Evolutionary conservation across 2,888 invertebrate species (phyloP).

Genomic region (Papilio gigon): DNA sequence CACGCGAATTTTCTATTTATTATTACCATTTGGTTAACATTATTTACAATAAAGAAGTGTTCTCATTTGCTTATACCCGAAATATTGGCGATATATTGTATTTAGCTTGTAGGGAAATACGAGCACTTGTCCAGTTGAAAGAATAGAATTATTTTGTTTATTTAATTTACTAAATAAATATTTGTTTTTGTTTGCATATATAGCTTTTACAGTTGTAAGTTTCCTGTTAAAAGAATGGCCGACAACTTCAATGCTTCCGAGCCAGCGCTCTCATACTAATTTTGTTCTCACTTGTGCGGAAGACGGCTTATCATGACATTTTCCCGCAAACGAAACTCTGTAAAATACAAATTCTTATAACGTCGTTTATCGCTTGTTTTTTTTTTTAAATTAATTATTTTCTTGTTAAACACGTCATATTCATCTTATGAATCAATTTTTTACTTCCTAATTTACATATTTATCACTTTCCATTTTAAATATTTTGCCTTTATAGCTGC

Average conservation of each 20-base stretch:
- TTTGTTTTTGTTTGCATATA: not conserved
- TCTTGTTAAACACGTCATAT: no score
- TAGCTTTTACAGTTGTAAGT: slow-evolving; percentile 1
- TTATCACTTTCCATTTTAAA: not conserved
- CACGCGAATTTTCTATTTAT: slow-evolving; percentile 16
- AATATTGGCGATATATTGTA: not conserved
- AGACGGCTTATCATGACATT: slow-evolving; percentile 1
- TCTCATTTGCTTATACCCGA: not conserved
- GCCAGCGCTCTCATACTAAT: slow-evolving; percentile 34
- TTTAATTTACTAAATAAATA: not conserved
- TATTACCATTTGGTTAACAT: not conserved
- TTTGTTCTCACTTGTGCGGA: slow-evolving; percentile 26
- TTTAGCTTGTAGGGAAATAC: no score
- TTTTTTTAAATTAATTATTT: not conserved
- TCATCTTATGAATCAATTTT: no score
- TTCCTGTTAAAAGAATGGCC: slow-evolving; percentile 32
- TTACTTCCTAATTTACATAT: no score
- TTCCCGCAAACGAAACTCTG: not conserved
- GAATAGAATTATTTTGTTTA: not conserved
- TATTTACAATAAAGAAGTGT: not conserved
- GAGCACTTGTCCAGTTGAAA: no score
- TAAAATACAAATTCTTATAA: not conserved
- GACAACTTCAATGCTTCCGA: slow-evolving; percentile 27
- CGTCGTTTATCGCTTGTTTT: not conserved
- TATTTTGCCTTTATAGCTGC: not conserved